Conservation (phyloP, 2,113 vertebrate species). For the Cichladusa arquata region DNA sequence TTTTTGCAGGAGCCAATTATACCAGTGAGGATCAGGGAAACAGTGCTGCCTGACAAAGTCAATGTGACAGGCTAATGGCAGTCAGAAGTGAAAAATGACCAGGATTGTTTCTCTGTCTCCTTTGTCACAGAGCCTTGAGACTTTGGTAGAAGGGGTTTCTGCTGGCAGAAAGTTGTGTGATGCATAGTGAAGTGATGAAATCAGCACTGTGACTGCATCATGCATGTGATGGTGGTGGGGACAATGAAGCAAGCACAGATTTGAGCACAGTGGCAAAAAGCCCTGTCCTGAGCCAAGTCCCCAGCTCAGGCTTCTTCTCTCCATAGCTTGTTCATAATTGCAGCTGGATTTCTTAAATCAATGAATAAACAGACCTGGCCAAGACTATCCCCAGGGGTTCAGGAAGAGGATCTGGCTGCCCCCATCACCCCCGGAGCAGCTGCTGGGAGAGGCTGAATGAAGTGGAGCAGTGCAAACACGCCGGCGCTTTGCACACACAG, state of each 20-base stretch:
- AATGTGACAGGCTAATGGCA: not conserved
- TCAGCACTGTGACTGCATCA: no score
- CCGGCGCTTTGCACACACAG: not conserved
- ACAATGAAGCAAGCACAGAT: not conserved
- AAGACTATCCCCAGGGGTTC: not conserved
- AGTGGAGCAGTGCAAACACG: not conserved
- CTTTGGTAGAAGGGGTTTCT: not conserved
- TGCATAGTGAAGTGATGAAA: not conserved
- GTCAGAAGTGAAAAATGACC: not conserved
- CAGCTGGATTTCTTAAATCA: constrained; percentile 25
- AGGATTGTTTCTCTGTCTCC: not conserved
- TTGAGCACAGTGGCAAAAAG: not conserved
- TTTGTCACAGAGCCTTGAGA: not conserved
- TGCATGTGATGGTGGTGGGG: fast-evolving
- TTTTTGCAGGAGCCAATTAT: not conserved
- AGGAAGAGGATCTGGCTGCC: constrained; percentile 16
- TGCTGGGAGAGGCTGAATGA: constrained; percentile 40
- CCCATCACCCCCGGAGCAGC: not conserved
- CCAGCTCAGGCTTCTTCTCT: not conserved
- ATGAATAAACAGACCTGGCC: not conserved
- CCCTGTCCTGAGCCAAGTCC: not conserved
- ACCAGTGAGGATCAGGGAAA: not conserved
- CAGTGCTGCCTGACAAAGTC: not conserved
- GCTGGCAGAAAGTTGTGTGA: not conserved
- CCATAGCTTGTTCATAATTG: not conserved